Evolutionary conservation across 2,797 vertebrate genomes (phyloP).

Genomic region (Cyprinodon diabolis): DNA sequence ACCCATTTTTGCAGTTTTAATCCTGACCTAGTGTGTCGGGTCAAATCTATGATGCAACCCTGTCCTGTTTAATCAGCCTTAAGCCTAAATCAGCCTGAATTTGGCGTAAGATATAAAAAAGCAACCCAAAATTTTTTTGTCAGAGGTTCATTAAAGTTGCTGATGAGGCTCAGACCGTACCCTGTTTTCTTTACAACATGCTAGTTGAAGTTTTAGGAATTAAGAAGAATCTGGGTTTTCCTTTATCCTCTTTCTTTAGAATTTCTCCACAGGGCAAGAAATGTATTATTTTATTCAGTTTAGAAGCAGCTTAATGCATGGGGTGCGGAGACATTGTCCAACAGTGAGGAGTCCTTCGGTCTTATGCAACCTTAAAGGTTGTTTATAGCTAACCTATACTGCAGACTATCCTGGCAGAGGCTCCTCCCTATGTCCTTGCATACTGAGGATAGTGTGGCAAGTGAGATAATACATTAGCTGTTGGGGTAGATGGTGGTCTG

Average conservation of each 20-base stretch:
- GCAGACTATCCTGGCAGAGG: too few species aligned
- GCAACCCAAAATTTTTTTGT: neutral
- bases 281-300: too few species aligned
- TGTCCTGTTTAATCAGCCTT: neutral
- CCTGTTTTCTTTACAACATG: conserved; percentile 19
- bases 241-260: neutral
- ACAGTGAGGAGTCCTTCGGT: too few species aligned
- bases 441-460: too few species aligned
- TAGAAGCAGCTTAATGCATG: too few species aligned
- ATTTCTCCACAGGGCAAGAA: neutral
- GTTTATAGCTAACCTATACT: too few species aligned
- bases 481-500: too few species aligned
- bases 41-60: neutral
- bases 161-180: conserved; percentile 9
- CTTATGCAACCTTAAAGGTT: too few species aligned
- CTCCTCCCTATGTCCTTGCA: too few species aligned
- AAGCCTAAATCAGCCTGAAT: neutral
- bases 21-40: neutral
- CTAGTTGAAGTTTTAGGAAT: conserved; percentile 42
- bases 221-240: conserved; percentile 22
- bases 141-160: conserved; percentile 14
- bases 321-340: too few species aligned
- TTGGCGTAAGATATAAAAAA: neutral
- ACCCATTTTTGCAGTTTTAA: neutral
- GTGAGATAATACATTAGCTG: too few species aligned